These are phyloP conservation scores for Mola mola DNA, from an alignment of 2,113 vertebrate genomes.

Conservation along the genomic window DNA sequence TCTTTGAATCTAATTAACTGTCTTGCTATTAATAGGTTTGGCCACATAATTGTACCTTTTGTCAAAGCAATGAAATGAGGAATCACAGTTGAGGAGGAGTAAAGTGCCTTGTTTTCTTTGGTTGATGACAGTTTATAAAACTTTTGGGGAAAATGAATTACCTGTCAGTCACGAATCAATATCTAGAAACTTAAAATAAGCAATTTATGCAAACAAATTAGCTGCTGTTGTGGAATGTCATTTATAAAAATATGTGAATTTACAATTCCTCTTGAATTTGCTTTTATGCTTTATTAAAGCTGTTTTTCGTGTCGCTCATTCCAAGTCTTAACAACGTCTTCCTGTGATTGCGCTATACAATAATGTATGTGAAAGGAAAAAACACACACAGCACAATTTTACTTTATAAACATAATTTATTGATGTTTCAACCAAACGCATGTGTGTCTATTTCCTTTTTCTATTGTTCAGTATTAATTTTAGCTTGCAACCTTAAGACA, in stretches of 20 bases:
- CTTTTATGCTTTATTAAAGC: too few species aligned
- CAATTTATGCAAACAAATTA: background rate
- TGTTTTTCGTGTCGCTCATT: too few species aligned
- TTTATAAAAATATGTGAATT: background rate
- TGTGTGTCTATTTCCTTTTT: slow-evolving; percentile 24
- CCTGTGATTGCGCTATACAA: too few species aligned
- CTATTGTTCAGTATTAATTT: slow-evolving; percentile 45
- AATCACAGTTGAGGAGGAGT: slow-evolving; percentile 20
- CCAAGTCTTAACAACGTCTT: too few species aligned
- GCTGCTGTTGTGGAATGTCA: too few species aligned
- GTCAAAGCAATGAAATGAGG: slow-evolving; percentile 49
- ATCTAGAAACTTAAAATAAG: background rate
- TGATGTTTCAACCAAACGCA: slow-evolving; percentile 2
- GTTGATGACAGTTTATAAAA: background rate
- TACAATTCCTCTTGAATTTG: background rate
- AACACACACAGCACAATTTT: too few species aligned
- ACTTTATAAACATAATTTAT: slow-evolving; percentile 31
- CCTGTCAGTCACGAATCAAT: background rate
- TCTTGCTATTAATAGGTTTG: slow-evolving; percentile 65
- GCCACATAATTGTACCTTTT: slow-evolving; percentile 63
- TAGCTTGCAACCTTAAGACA: slow-evolving; percentile 24
- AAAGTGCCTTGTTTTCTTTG: background rate
- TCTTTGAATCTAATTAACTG: slow-evolving; percentile 80
- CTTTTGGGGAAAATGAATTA: background rate
- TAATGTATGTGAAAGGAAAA: too few species aligned